Conservation (phyloP, 2,113 vertebrate species). For the Piaya cayana region DNA sequence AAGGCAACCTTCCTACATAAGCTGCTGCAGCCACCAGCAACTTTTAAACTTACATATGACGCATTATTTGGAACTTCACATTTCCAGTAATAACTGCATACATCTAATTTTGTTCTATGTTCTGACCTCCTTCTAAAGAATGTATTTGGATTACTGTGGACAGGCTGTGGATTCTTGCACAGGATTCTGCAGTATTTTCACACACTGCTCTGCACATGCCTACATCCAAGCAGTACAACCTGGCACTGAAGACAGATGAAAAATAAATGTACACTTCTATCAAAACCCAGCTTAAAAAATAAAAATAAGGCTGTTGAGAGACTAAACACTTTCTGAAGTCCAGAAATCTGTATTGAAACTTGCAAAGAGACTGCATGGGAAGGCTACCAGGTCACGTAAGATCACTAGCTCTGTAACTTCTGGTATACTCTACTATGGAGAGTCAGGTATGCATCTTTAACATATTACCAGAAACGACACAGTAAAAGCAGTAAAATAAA, state of each 20-base stretch:
- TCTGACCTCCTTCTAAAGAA: neutral
- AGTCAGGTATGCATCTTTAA: neutral
- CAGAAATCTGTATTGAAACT: neutral
- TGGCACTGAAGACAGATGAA: neutral
- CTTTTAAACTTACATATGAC: neutral
- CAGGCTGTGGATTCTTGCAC: neutral
- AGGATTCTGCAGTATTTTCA: neutral
- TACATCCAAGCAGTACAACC: neutral
- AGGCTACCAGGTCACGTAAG: neutral
- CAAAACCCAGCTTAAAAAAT: neutral
- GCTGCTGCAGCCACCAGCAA: neutral
- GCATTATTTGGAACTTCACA: neutral
- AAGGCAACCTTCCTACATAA: neutral
- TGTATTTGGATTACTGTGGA: neutral
- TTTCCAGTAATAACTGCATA: neutral
- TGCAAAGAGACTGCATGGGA: neutral
- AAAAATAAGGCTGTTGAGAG: neutral
- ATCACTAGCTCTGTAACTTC: neutral
- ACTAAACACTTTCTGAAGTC: neutral
- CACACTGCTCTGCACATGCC: neutral
- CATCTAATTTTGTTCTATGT: neutral
- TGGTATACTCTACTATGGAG: neutral
- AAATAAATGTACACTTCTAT: neutral
- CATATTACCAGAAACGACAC: neutral
- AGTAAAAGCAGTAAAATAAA: neutral